Evolutionary conservation across 1,140 invertebrate genomes (phyloP).

Genomic region (Drosophila tristis): DNA sequence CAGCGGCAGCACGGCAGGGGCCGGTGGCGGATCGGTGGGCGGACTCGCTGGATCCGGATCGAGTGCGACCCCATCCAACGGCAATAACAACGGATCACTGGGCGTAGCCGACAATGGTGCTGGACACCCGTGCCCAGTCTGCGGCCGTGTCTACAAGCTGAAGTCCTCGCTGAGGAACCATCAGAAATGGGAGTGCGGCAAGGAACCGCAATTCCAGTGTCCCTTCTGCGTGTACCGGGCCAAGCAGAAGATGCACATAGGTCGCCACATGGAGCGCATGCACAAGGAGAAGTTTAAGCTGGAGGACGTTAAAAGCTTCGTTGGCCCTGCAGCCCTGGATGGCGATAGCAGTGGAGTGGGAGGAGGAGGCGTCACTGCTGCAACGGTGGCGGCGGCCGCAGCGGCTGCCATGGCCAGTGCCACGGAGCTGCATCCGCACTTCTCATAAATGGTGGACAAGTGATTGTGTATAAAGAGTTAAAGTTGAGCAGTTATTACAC

Average conservation of each 20-base stretch:
- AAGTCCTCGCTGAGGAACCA: constrained; percentile 93
- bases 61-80: constrained; percentile 25
- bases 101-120: constrained; percentile 73
- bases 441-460: constrained; percentile 52
- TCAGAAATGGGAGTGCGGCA: constrained; percentile 94
- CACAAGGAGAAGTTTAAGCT: constrained; percentile 89
- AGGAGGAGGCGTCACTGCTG: constrained; percentile 17
- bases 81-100: constrained; percentile 39
- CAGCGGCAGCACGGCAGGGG: constrained; percentile 53
- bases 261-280: constrained; percentile 93
- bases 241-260: constrained; percentile 94
- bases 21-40: constrained; percentile 9
- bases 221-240: constrained; percentile 92
- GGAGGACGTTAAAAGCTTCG: constrained; percentile 75
- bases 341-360: constrained; percentile 28
- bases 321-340: constrained; percentile 36
- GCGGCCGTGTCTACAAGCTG: constrained; percentile 92
- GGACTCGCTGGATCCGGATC: constrained; percentile 27
- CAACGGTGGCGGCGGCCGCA: constrained; percentile 49
- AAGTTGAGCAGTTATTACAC: constrained; percentile 60
- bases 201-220: constrained; percentile 93
- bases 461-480: constrained; percentile 41
- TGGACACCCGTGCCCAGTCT: constrained; percentile 90
- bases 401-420: constrained; percentile 59
- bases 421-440: constrained; percentile 73